Base-by-base conservation (phyloP, 2,888 invertebrate species). In the Cheilosia vulpina region DNA sequence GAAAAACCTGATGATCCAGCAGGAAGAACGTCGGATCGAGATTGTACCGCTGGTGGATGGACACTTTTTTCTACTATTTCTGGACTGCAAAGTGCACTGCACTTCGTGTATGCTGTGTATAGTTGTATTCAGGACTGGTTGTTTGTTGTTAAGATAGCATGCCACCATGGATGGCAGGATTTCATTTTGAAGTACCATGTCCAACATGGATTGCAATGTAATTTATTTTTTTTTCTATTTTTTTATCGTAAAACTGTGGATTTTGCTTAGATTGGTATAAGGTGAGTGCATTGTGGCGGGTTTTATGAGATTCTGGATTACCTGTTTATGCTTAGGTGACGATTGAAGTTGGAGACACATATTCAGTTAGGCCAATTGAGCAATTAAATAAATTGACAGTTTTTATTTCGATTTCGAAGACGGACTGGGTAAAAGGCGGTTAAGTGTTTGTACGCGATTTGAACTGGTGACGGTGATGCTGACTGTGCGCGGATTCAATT, bases 1-100 rank as follows among this genome's bases (percentile, higher is more conserved):
- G 38, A 11, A 80, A 84, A 84, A 84, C 84, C 84, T 80, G 84
- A 73, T 80, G 84, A 84, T 84, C 63, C 65, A 80, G 80, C 84
- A 75, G 80, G 80, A 80, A 75, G 80, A 68, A 43, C 78, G 68
- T 43, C 72, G 80, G 75, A 84, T 76, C 84, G 57, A 84, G 84
- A 75, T 83, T 80, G 52, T 58, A 41, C 57, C 71, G 76, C 41
- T 27, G 62, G 24, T 73, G 57, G 75, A 75, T 75, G 80, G 75
- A 84, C 65, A 75, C 57, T 68, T 76, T 62, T 65, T 31, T 66
- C 21, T 60, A 17, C 27, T 15, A 21, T 52, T 60, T 41, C 24
- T 68, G 13, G 11, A 38, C 60, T 57, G 43, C 21, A 50, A 65
- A 71, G 76, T 77, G 72, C 77, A 82, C 60, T 82, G 71, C 52